Percentiles rank a stretch among this genome's conserved stretches.
Evolutionary conservation across 2,113 vertebrate species (phyloP).

Genomic region (Nothocercus nigrocapillus): DNA sequence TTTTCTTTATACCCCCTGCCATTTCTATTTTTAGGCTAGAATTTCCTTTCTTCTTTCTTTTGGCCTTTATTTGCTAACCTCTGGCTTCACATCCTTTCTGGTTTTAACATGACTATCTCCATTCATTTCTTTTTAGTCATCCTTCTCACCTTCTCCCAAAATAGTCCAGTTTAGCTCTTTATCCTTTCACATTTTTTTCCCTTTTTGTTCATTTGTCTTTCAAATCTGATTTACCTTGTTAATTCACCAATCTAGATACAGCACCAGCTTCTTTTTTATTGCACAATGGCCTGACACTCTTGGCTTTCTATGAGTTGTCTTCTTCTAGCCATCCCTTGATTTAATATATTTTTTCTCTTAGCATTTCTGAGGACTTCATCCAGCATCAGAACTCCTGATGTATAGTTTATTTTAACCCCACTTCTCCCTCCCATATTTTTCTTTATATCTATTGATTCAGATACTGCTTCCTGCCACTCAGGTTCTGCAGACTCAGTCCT

Average conservation of each 20-base stretch:
- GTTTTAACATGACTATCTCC: neutral
- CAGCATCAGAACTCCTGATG: neutral
- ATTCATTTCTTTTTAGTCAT: neutral
- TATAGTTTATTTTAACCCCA: neutral
- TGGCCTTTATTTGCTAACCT: neutral
- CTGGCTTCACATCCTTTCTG: neutral
- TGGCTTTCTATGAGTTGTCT: neutral
- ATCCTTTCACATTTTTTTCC: neutral
- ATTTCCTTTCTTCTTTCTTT: neutral
- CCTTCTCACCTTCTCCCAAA: neutral
- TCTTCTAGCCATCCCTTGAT: neutral
- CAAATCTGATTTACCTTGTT: neutral
- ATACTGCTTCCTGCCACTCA: neutral
- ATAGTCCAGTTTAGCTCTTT: neutral
- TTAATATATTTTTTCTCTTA: neutral
- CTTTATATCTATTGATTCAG: slow-evolving; percentile 16
- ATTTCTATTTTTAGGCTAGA: neutral
- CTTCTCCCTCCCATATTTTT: neutral
- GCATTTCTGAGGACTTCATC: neutral
- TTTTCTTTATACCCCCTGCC: neutral
- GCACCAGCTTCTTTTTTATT: neutral
- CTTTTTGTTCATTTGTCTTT: neutral
- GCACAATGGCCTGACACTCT: neutral
- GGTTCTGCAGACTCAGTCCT: neutral
- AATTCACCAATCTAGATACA: neutral